Conservation (phyloP, 2,113 vertebrate species). For the Salvelinus fontinalis region DNA sequence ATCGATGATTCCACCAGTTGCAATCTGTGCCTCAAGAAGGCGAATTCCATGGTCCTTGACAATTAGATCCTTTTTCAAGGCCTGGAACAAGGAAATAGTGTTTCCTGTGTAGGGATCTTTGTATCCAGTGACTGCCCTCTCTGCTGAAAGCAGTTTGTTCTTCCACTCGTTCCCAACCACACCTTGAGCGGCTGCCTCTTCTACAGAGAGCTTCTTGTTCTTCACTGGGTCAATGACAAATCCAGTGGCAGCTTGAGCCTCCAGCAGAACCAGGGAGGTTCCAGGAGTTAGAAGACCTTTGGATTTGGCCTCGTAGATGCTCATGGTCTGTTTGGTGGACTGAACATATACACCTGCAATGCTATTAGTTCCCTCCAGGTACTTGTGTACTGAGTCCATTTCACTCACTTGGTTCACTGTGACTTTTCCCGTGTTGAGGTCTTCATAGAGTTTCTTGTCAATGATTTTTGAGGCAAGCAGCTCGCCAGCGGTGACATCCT, state of each 20-base stretch:
- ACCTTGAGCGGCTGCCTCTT: constrained; percentile 62
- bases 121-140: constrained; percentile 40
- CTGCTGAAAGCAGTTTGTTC: constrained; percentile 37
- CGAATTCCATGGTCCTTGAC: constrained; percentile 42
- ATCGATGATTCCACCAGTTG: constrained; percentile 73
- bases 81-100: constrained; percentile 39
- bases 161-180: constrained; percentile 46
- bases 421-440: constrained; percentile 16
- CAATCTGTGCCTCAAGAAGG: constrained; percentile 63
- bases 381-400: constrained; percentile 65
- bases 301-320: constrained; percentile 73
- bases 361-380: constrained; percentile 32
- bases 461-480: constrained; percentile 20
- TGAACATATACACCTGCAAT: constrained; percentile 69
- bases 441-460: constrained; percentile 48
- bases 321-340: constrained; percentile 67
- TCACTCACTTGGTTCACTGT: constrained; percentile 18
- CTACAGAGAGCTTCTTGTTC: constrained; percentile 75
- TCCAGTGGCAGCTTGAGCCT: constrained; percentile 81
- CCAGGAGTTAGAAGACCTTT: constrained; percentile 74
- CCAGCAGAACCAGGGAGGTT: constrained; percentile 78
- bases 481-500: constrained; percentile 53
- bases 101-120: constrained; percentile 30
- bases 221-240: constrained; percentile 75
- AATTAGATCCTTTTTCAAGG: constrained; percentile 38